Evolutionary conservation across 2,888 invertebrate genomes (phyloP), one percentile per base, ranked within the genome.

Genomic region (Ophioninae sp.): DNA sequence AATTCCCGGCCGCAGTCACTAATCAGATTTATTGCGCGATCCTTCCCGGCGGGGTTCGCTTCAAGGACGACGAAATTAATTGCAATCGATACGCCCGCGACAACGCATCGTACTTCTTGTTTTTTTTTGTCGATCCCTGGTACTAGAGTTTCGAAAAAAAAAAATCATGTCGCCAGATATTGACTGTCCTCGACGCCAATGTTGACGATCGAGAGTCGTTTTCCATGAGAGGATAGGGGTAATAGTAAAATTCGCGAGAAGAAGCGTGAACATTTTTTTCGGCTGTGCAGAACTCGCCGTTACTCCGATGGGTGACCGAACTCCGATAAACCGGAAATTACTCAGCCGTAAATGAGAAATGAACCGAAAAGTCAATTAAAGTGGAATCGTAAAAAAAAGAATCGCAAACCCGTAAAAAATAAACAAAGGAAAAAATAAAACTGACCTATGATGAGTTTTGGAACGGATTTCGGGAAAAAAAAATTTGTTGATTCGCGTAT

Each of bases 11-110:
- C 77, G 21, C 56, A 77, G 72, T 77, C 72, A 61, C 81, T 81
- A 81, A 77, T 73, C 77, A 81, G 73, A 81, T 81, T 81, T 77
- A 77, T 77, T 23, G 77, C 76, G 30, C 68, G 50, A 77, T 68
- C 77, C 59, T 72, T 56, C 23, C 72, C 67, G 81, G 77, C 65
- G 20, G 59, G 59, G 59, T 72, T 70, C 57, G 30, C 50, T 72
- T 76, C 83, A 79, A 79, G 79, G 80, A 70, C 79, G 76, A 85
- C 84, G 80, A 83, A 82, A 80, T 83, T 86, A 83, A 87, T 87
- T 85, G 79, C 76, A 72, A 78, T 74, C 65, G 72, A 82, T 81
- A 81, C 73, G 81, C 78, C 78, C 79, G 13, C 73, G 73, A 82
- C 72, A 67, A 44, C 62, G 59, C 30, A 62, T 17, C 64, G 21